Evolutionary conservation across 2,888 invertebrate species (phyloP).

Genomic region (Monochamus alternatus): DNA sequence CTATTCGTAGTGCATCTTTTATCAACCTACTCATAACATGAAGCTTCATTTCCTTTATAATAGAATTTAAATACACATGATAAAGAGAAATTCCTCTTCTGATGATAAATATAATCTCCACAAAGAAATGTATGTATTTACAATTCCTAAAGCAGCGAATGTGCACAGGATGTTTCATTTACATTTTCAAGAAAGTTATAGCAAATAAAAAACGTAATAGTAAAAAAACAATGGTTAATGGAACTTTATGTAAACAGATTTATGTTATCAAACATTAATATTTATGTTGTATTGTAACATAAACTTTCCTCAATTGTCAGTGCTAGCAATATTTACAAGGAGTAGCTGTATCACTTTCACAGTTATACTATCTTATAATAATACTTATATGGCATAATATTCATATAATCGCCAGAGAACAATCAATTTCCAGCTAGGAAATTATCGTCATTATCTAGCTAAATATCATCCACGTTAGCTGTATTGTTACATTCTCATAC

Average conservation of each 20-base stretch:
- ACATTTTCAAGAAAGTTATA: too few relatives aligned
- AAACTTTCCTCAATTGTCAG: constrained; percentile 1
- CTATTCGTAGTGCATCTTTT: not conserved
- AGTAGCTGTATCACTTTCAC: constrained; percentile 10
- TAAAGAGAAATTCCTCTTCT: not conserved
- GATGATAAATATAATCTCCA: not conserved
- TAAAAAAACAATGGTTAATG: too few relatives aligned
- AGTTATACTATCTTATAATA: constrained; percentile 18
- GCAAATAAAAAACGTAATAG: too few relatives aligned
- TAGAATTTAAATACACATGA: not conserved
- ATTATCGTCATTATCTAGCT: not conserved
- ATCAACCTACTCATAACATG: not conserved
- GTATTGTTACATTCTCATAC: constrained; percentile 14
- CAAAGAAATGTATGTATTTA: not conserved
- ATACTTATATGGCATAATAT: constrained; percentile 9
- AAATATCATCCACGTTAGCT: constrained; percentile 6
- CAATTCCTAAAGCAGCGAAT: too few relatives aligned
- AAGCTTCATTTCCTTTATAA: not conserved
- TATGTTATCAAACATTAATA: not conserved
- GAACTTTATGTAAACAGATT: too few relatives aligned
- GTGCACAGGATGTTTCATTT: too few relatives aligned
- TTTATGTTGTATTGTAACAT: not conserved
- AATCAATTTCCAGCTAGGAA: constrained; percentile 10
- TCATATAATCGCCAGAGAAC: constrained; percentile 6
- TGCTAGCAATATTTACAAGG: not conserved